Conservation (phyloP, 2,113 vertebrate genomes). For the Podiceps cristatus region DNA sequence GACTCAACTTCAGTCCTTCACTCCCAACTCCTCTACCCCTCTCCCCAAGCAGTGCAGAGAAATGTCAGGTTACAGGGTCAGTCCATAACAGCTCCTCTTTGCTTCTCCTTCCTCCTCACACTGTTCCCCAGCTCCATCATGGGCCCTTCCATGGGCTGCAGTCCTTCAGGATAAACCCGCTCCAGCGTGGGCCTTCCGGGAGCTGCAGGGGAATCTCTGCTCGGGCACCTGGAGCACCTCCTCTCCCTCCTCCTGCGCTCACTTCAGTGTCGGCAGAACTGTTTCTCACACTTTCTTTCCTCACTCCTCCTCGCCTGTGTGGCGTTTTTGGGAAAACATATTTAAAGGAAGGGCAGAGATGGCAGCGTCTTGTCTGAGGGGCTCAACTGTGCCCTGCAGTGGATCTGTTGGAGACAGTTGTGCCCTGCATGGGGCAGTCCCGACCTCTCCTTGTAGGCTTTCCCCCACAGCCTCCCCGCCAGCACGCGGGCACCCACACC, state of each 20-base stretch:
- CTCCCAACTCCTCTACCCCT: fast-evolving
- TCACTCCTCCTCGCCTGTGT: background rate
- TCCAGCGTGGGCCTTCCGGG: fast-evolving
- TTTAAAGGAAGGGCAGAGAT: too few relatives aligned
- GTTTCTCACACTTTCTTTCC: background rate
- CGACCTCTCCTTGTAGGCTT: fast-evolving
- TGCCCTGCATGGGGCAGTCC: fast-evolving
- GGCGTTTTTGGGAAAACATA: background rate
- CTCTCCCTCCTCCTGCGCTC: background rate
- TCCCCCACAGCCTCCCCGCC: background rate
- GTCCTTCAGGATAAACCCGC: background rate
- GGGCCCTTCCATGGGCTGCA: background rate
- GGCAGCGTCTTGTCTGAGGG: background rate
- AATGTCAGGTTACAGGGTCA: background rate
- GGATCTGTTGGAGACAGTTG: fast-evolving
- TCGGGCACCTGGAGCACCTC: background rate
- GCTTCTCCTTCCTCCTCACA: background rate
- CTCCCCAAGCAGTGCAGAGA: fast-evolving
- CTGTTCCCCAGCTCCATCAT: background rate
- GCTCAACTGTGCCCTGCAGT: background rate
- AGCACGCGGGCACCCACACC: background rate
- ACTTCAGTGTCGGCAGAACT: background rate
- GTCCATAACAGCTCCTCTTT: background rate
- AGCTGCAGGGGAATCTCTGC: background rate
- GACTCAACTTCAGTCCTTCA: background rate